Base-by-base conservation (phyloP, 2,888 invertebrate species). In the Drosophila algonquin region DNA sequence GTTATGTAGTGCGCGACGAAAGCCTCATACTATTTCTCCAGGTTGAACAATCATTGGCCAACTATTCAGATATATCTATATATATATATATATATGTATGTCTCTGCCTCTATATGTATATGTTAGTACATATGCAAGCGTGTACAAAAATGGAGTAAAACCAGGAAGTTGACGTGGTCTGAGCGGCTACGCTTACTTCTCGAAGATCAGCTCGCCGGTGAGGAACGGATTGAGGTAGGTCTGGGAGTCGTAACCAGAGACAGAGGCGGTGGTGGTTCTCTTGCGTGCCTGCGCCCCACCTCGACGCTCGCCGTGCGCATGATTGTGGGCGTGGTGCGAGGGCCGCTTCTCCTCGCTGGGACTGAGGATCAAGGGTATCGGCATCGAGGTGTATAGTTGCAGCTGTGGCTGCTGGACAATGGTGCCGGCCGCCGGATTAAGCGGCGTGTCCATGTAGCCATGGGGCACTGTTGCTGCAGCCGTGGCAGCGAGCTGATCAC, bases 171-270 rank as follows among this genome's bases (percentile, higher is more conserved):
- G 7, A n/a, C n/a, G 40, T 40, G 40, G 7, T 40, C 30, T 45
- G 12, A 27, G 18, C 48, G 14, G 12, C 27, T 16, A 2, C 64
- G 55, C 64, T 89, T 90, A 90, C 80, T 90, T 90, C 63, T 90
- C 90, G 63, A 90, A 90, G 76, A 90, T 90, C 14, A 90, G 84
- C 73, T 90, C 90, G 53, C 91, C 90, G 64, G 90, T 90, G 40
- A 90, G 80, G 61, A 91, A 90, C 1, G 90, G 91, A 86, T 91
- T 91, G 74, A 90, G 81, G 58, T 91, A 90, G 35, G 89, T 89
- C 67, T 86, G 90, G 45, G 87, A 79, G 67, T 90, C 90, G 57
- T 90, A 90, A 47, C 88, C 86, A 53, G 87, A 84, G 0, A 87
- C 84, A n/a, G 84, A 82, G 55, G 88, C 83, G 0, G 89, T 80